Evolutionary conservation across 2,797 vertebrate species (phyloP).

Genomic region (Apodemus agrarius): DNA sequence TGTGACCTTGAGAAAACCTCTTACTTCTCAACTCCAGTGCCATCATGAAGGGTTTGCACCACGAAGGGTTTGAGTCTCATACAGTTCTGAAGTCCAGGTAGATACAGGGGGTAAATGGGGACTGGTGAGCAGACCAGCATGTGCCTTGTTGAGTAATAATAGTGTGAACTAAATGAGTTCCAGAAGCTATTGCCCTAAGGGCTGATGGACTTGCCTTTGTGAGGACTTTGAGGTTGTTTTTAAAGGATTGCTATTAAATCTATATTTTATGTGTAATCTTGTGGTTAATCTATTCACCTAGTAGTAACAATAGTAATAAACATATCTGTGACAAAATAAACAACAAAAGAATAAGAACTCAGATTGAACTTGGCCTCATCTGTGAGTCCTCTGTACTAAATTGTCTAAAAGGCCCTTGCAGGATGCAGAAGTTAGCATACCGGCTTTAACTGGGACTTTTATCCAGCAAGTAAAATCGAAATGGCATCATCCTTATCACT

Average conservation of each 20-base stretch:
- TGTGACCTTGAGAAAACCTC: neutral
- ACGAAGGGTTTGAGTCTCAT: neutral
- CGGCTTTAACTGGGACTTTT: neutral
- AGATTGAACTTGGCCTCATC: neutral
- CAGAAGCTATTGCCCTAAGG: neutral
- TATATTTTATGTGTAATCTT: neutral
- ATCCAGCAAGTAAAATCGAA: neutral
- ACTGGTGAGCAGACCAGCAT: neutral
- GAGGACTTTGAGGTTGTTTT: neutral
- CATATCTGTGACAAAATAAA: neutral
- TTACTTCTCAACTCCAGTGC: neutral
- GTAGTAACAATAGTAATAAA: neutral
- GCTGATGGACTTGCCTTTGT: neutral
- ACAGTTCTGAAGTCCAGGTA: neutral
- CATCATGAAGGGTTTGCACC: neutral
- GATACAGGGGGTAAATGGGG: neutral
- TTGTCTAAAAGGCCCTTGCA: neutral
- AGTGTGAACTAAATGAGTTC: neutral
- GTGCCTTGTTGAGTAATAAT: neutral
- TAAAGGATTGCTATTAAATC: conserved; percentile 35
- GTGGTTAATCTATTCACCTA: neutral
- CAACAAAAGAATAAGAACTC: neutral
- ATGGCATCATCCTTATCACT: neutral
- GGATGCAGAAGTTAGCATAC: neutral
- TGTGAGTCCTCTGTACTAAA: neutral